Evolutionary conservation across 2,797 vertebrate species (phyloP), one percentile per base, ranked within the genome.

Genomic region (Sebastes iracundus): DNA sequence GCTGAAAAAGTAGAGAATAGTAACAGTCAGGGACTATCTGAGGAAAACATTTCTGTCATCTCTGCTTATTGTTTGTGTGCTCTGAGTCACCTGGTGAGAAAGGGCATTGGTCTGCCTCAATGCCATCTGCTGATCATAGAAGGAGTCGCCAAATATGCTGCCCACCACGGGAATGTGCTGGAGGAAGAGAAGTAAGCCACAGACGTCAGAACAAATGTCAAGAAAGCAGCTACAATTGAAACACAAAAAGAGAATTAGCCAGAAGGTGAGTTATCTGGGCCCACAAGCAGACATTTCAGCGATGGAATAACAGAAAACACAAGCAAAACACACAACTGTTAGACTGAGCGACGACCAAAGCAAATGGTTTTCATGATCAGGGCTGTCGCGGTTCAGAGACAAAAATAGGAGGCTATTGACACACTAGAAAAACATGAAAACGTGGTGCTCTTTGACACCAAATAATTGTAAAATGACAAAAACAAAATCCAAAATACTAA

Each of bases 101-200:
- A 99, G 97, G 33, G 99, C 98, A 56, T 98, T 99, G 80, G 98
- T 98, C 95, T 99, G 98, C 93, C 98, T 96, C 82, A 97, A 96
- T 14, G 97, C 96, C 95, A 99, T 92, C 96, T 99, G 98, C 94
- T 99, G 98, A 93, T 99, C 98, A 84, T 99, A 99, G 96, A 97
- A 99, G 7, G 98, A 97, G 89, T 99, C 98, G 72, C 97, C 98
- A 89, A 99, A 99, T 94, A 99, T 97, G 84, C 97, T 97, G 89
- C 97, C 96, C 92, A 99, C 96, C 74, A 97, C 96, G 55, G 98
- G 97, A 73, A 97, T 97, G 94, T 99, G 98, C 98, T 99, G 96
- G 23, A 95, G 22, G 94, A 78, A 68, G 72, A 90, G 56, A 75
- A n/a, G 79, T 7, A 62, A 73, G 49, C 73, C 30, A 64, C 2